Conservation (phyloP, 1,140 invertebrate species). For the Colletes gigas region DNA sequence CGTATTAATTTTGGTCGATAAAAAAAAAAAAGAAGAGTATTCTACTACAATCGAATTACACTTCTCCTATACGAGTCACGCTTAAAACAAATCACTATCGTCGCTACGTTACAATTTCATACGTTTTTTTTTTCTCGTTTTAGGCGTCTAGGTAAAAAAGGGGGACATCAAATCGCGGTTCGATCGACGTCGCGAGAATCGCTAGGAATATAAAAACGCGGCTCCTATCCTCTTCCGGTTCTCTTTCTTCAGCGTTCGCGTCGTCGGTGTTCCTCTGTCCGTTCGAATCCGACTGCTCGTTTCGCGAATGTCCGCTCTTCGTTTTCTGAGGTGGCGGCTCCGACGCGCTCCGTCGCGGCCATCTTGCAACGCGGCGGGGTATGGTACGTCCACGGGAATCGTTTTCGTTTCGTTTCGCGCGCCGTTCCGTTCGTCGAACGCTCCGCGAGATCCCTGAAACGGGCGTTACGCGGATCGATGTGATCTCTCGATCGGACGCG, state of each 20-base stretch:
- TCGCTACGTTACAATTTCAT: conserved; percentile 7
- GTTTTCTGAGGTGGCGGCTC: conserved; percentile 17
- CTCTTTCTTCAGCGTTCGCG: neutral
- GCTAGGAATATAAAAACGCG: conserved; percentile 56
- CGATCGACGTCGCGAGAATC: conserved; percentile 33
- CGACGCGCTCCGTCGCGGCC: neutral
- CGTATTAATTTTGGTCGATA: conserved; percentile 50
- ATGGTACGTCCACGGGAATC: neutral
- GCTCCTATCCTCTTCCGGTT: neutral
- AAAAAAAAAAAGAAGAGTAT: conserved; percentile 32
- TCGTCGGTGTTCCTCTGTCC: neutral
- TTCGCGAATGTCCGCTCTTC: neutral
- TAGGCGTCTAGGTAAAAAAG: conserved; percentile 66
- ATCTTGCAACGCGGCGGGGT: neutral
- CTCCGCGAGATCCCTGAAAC: neutral
- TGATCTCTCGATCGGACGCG: neutral
- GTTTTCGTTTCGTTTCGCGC: neutral
- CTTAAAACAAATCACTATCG: conserved; percentile 38
- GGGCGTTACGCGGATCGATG: neutral
- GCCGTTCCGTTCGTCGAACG: neutral
- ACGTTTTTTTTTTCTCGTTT: conserved; percentile 38
- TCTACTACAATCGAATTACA: conserved; percentile 35
- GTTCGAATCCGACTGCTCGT: neutral
- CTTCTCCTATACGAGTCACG: conserved; percentile 21
- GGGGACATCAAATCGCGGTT: conserved; percentile 39